phyloP scores from a whole-genome alignment of 1,140 invertebrate species.

The Hestina assimilis region DNA sequence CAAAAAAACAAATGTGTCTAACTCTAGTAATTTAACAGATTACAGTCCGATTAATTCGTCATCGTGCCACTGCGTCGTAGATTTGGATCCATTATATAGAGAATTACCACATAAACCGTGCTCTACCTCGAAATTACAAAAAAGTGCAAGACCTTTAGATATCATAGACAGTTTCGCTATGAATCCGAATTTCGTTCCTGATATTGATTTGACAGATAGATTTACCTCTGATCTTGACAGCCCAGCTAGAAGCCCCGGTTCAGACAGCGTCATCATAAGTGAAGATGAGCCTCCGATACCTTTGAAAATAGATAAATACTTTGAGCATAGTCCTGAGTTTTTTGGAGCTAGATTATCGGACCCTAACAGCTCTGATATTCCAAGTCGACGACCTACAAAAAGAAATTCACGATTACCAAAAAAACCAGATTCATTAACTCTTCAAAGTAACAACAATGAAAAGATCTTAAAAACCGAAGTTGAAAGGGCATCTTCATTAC shows the following conservation, averaged over 20 bases:
- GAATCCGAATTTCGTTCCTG: slow-evolving; percentile 72
- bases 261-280: slow-evolving; percentile 69
- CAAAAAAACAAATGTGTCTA: slow-evolving; percentile 37
- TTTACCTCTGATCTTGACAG: slow-evolving; percentile 66
- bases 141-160: slow-evolving; percentile 51
- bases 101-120: slow-evolving; percentile 34
- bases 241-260: slow-evolving; percentile 61
- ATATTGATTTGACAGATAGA: slow-evolving; percentile 72
- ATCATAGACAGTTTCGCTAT: slow-evolving; percentile 70
- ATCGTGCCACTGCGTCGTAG: slow-evolving; percentile 31
- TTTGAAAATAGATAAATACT: slow-evolving; percentile 77
- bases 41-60: slow-evolving; percentile 60
- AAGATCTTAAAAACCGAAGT: slow-evolving; percentile 46
- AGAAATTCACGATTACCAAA: slow-evolving; percentile 57
- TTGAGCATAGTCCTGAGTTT: slow-evolving; percentile 78
- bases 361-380: slow-evolving; percentile 64
- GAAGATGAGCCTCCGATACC: slow-evolving; percentile 76
- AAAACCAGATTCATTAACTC: slow-evolving; percentile 68
- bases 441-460: slow-evolving; percentile 57
- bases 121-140: slow-evolving; percentile 31
- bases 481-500: slow-evolving; percentile 68
- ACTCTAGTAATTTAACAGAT: slow-evolving; percentile 48
- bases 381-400: slow-evolving; percentile 58
- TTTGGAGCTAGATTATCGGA: slow-evolving; percentile 72
- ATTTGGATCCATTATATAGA: slow-evolving; percentile 15